phyloP scores from a whole-genome alignment of 2,113 vertebrate genomes.

The Clupea harengus region DNA sequence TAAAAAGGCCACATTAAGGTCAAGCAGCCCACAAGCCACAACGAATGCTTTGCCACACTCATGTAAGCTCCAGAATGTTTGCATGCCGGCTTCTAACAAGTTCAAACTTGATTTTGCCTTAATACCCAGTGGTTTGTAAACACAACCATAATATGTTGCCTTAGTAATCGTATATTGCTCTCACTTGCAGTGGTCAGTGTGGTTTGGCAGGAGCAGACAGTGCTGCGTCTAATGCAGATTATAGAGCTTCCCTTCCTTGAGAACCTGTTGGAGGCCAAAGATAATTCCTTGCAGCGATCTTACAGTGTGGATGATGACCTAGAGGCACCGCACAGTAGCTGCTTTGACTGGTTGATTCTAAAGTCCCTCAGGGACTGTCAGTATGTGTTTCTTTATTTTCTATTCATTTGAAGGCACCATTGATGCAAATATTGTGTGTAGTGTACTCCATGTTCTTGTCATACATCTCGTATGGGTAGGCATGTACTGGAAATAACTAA shows the following conservation, averaged over 20 bases:
- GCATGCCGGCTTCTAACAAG: not conserved
- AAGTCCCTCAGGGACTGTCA: conserved; percentile 87
- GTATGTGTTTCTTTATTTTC: conserved; percentile 66
- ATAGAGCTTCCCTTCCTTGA: conserved; percentile 91
- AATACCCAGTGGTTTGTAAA: not conserved
- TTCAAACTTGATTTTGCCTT: not conserved
- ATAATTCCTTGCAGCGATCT: conserved; percentile 42
- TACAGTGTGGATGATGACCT: conserved; percentile 56
- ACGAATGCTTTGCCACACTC: not conserved
- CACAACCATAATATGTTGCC: not conserved
- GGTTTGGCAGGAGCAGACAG: conserved; percentile 92
- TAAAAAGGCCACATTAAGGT: not conserved
- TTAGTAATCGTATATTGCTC: not conserved
- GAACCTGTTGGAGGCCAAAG: conserved; percentile 75
- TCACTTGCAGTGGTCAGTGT: conserved; percentile 78
- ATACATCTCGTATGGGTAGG: not conserved
- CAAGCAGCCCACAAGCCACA: not conserved
- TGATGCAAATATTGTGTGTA: not conserved
- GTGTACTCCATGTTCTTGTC: not conserved
- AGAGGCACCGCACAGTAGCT: conserved; percentile 76
- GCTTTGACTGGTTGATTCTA: conserved; percentile 87
- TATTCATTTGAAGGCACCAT: not conserved
- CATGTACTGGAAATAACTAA: not conserved
- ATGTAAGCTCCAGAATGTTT: not conserved
- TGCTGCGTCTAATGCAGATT: conserved; percentile 83